phyloP scores from a whole-genome alignment of 2,113 vertebrate species.

The Amphiprion ocellaris region DNA sequence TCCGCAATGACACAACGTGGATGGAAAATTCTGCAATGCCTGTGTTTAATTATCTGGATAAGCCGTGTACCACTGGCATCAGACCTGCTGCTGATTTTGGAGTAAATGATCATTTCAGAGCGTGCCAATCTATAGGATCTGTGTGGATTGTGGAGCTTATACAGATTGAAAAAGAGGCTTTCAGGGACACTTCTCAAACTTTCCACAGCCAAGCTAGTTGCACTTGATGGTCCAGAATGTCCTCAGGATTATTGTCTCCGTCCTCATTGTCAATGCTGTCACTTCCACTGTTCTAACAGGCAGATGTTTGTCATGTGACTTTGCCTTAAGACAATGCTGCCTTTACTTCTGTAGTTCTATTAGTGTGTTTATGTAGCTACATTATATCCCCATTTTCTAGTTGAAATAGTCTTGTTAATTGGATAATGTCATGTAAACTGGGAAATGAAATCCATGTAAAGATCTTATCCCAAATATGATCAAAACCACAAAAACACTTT shows the following conservation, averaged over 20 bases:
- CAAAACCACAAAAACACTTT: no score
- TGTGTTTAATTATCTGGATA: not conserved
- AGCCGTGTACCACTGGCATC: not conserved
- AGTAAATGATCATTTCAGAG: constrained; percentile 3
- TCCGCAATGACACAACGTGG: constrained; percentile 54
- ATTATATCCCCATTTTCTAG: not conserved
- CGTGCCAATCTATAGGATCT: not conserved
- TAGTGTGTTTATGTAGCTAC: not conserved
- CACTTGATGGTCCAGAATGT: not conserved
- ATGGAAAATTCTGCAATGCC: constrained; percentile 4
- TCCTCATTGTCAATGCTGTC: not conserved
- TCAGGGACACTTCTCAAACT: constrained; percentile 1
- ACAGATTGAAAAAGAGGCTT: not conserved
- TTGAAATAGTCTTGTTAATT: no score
- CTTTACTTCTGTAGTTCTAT: not conserved
- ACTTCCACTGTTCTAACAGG: not conserved
- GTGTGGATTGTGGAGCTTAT: not conserved
- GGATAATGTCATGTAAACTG: no score
- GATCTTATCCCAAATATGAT: no score
- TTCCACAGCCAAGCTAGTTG: not conserved
- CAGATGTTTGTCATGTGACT: not conserved
- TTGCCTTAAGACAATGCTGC: not conserved
- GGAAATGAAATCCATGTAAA: no score
- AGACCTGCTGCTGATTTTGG: not conserved
- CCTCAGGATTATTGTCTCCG: not conserved